Conservation (phyloP, 2,888 invertebrate genomes). For the Limnephilus auricula region DNA sequence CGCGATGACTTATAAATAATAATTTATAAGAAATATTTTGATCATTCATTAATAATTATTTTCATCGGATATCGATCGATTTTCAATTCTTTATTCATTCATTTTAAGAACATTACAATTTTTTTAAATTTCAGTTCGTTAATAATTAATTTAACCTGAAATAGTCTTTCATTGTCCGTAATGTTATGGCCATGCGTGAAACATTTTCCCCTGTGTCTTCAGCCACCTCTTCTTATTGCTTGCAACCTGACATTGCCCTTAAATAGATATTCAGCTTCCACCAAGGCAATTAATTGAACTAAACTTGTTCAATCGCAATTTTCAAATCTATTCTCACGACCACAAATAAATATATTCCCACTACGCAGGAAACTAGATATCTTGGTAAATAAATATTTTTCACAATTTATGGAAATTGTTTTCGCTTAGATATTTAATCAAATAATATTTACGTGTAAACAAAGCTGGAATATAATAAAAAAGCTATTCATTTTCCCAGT, state of each 20-base stretch:
- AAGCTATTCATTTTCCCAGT: not conserved
- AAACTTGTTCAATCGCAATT: not conserved
- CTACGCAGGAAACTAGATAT: no score
- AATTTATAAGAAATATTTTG: no score
- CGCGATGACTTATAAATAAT: no score
- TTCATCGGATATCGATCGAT: no score
- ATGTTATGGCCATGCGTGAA: not conserved
- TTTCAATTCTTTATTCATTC: no score
- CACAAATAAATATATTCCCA: no score
- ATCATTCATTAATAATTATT: no score
- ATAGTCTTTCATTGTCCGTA: no score
- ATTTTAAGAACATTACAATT: no score
- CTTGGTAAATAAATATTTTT: not conserved
- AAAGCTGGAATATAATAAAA: not conserved
- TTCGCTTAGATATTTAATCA: not conserved
- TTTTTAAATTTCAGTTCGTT: no score
- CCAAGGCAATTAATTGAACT: not conserved
- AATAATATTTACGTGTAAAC: not conserved
- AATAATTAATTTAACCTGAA: no score
- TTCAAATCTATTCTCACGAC: not conserved
- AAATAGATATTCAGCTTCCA: not conserved
- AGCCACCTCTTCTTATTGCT: not conserved
- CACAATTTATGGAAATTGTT: not conserved
- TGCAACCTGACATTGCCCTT: not conserved
- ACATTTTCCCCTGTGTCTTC: not conserved